Conservation (phyloP, 2,113 vertebrate genomes). For the Orientallactaga bullata region DNA sequence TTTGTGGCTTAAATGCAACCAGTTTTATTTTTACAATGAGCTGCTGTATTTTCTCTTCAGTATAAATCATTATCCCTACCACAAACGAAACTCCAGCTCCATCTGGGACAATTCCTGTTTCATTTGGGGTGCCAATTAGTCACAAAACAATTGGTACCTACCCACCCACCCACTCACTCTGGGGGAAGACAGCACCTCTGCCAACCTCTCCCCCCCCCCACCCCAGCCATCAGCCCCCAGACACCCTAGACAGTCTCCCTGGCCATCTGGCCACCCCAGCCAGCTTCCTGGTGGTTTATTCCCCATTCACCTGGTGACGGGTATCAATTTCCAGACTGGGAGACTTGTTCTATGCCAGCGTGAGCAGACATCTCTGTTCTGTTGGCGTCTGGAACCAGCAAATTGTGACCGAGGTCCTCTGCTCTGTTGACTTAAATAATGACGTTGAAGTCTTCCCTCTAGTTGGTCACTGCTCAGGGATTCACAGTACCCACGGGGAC, state of each 20-base stretch:
- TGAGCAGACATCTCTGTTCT: not conserved
- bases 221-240: fast-evolving
- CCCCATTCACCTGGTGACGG: not conserved
- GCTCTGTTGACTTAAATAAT: slow-evolving; percentile 73
- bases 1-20: slow-evolving; percentile 74
- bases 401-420: not conserved
- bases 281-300: not conserved
- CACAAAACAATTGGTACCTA: slow-evolving; percentile 58
- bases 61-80: slow-evolving; percentile 67
- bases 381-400: not conserved
- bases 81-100: slow-evolving; percentile 59
- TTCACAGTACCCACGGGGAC: slow-evolving; percentile 23
- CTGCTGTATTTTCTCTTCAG: slow-evolving; percentile 71
- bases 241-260: not conserved
- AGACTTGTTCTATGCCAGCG: not conserved
- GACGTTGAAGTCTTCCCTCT: slow-evolving; percentile 44
- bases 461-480: slow-evolving; percentile 36
- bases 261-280: not conserved
- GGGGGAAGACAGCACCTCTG: not conserved
- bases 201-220: not conserved
- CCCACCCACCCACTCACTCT: not conserved
- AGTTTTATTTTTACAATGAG: slow-evolving; percentile 77
- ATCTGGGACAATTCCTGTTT: slow-evolving; percentile 66
- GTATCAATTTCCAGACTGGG: not conserved
- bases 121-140: slow-evolving; percentile 52